These are phyloP conservation scores for Lumbricus terrestris DNA, from an alignment of 2,888 invertebrate species.

Conservation along the genomic window DNA sequence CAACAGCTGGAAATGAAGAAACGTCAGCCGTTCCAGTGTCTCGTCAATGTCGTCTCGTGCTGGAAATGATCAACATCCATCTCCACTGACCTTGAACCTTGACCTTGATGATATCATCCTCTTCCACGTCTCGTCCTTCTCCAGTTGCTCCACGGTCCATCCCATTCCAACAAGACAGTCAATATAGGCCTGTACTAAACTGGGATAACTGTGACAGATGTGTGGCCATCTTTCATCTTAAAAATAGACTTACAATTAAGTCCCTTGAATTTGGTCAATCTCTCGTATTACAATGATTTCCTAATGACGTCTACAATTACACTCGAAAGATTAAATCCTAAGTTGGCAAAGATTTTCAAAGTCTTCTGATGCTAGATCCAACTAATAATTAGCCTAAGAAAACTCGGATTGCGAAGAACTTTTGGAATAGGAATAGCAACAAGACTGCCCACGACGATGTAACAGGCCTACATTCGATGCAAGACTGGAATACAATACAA, in stretches of 20 bases:
- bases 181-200: background rate
- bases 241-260: background rate
- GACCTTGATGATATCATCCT: too few species aligned
- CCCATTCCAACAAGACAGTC: background rate
- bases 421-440: background rate
- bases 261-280: background rate
- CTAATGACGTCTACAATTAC: background rate
- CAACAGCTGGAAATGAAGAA: conserved; percentile 38
- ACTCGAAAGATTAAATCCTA: background rate
- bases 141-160: background rate
- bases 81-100: too few species aligned
- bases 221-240: background rate
- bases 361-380: too few species aligned
- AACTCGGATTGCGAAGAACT: background rate
- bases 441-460: too few species aligned
- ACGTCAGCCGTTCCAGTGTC: conserved; percentile 37
- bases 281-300: background rate
- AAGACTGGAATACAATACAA: too few species aligned
- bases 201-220: background rate
- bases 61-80: conserved; percentile 29
- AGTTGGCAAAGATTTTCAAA: background rate
- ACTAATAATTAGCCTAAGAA: too few species aligned
- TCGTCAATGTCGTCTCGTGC: conserved; percentile 39
- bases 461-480: too few species aligned
- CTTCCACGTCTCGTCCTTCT: too few species aligned